A percentile compares a stretch with the other conserved stretches of the same genome.
Evolutionary conservation across 2,113 vertebrate species (phyloP).

Genomic region (Thinocorus orbignyianus): DNA sequence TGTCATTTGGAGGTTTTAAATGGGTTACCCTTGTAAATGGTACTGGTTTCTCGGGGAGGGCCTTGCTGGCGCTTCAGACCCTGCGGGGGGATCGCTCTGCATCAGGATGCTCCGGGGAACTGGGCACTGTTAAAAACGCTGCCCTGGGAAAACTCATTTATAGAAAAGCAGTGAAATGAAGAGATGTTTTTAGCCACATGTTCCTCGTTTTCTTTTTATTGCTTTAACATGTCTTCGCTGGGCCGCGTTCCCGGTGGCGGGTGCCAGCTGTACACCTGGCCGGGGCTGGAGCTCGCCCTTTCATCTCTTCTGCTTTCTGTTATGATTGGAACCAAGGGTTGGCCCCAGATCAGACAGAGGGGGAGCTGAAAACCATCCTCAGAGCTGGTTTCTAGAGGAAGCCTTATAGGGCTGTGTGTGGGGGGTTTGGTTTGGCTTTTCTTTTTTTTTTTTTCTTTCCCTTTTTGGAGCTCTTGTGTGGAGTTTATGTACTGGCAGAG

Average conservation of each 20-base stretch:
- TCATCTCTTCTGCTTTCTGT: constrained; percentile 81
- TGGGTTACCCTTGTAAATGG: too few species aligned
- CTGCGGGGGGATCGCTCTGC: neutral
- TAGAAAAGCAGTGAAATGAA: constrained; percentile 71
- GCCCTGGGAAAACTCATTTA: constrained; percentile 83
- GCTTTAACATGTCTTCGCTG: constrained; percentile 73
- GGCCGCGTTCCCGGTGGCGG: neutral
- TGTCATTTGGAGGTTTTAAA: neutral
- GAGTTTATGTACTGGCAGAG: neutral
- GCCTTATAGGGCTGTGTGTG: neutral
- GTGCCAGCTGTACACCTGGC: constrained; percentile 79
- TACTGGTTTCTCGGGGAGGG: neutral
- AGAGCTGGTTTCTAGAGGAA: constrained; percentile 12
- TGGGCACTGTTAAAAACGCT: constrained; percentile 53
- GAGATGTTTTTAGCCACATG: constrained; percentile 78
- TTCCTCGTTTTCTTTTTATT: constrained; percentile 80
- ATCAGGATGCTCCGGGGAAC: constrained; percentile 71
- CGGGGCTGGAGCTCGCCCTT: constrained; percentile 61
- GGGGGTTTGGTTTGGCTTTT: neutral
- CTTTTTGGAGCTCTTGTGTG: neutral
- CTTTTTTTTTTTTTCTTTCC: neutral
- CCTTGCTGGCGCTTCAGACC: neutral
- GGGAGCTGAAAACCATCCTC: constrained; percentile 60
- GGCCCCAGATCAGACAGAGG: constrained; percentile 67
- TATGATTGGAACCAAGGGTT: constrained; percentile 55